Evolutionary conservation across 2,113 vertebrate genomes (phyloP), one percentile per base, ranked within the genome.

Genomic region (Blennius ocellaris): DNA sequence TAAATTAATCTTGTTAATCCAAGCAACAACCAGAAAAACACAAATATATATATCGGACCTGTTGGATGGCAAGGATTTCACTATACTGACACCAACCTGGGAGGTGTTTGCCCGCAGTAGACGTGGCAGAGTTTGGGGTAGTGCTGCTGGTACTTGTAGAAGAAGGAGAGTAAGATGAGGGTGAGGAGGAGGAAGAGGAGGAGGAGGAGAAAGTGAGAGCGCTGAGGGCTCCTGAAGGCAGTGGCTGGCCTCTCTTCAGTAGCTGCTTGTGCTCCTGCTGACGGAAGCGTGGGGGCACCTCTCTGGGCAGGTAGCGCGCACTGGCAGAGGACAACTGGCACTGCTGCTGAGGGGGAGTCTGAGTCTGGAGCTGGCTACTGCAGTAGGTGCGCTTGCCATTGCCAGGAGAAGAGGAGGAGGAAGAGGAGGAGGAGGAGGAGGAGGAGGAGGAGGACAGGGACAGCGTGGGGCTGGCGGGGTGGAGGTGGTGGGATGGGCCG

Each of bases 211-310:
- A 90, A 60, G 89, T 84, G 86, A 95, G 92, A 64, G 94, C 78
- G 79, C 95, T 74, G 81, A 96, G 92, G 65, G 95, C 87, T 91
- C 95, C 96, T 5, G 94, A 8, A 21, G 97, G 97, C 92, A 98
- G 89, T 3, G 97, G 97, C 93, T 98, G 97, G 47, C 96, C 96
- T 94, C 97, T 95, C 93, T 97, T 99, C 93, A 99, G 90, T 77
- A 99, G 95, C 95, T 98, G 97, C 95, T 97, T 98, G 93, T 98
- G 96, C 93, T 99, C 97, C 91, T 97, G 97, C 94, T 98, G 96
- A 91, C 97, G 96, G 93, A 99, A 98, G 93, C 96, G 97, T 8
- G 97, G 97, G 84, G 97, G 97, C 92, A 98, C 96, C 95, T 99
- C 97, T 41, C 97, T 96, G 85, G 96, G 96, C 87, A 97, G 95